Conservation (phyloP, 2,888 invertebrate genomes). For the Cantharis lateralis region DNA sequence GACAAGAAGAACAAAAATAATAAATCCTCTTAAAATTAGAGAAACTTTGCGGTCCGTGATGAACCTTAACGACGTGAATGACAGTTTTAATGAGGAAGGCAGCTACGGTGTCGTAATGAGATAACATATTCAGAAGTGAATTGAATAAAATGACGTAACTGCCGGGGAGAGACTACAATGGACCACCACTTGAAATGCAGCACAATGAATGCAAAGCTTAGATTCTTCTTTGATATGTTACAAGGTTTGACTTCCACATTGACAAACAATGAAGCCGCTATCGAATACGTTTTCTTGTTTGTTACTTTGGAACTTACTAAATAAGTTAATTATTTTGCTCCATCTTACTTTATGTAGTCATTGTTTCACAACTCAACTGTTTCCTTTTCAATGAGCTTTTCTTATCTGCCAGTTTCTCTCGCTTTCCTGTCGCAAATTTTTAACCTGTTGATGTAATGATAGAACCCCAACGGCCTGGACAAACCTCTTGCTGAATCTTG, state of each 20-base stretch:
- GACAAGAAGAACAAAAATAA: not conserved
- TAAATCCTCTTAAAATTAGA: conserved; percentile 8
- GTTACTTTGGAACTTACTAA: not conserved
- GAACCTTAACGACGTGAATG: conserved; percentile 33
- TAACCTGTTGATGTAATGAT: not conserved
- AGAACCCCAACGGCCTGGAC: too few species aligned
- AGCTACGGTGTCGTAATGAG: conserved; percentile 34
- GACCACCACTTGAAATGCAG: conserved; percentile 28
- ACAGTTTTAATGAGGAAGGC: conserved; percentile 39
- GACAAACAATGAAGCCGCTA: conserved; percentile 10
- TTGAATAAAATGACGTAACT: conserved; percentile 40
- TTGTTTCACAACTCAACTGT: not conserved
- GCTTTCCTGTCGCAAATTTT: not conserved
- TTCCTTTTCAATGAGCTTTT: not conserved
- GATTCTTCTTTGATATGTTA: conserved; percentile 25
- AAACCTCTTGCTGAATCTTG: too few species aligned
- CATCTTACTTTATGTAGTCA: not conserved
- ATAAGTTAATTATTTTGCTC: not conserved
- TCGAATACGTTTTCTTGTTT: not conserved
- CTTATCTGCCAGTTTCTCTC: not conserved
- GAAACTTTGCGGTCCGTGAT: conserved; percentile 8
- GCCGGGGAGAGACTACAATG: conserved; percentile 30
- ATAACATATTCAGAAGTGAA: conserved; percentile 40
- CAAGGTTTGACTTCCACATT: conserved; percentile 23
- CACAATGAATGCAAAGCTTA: conserved; percentile 25